A percentile compares a stretch with the other conserved stretches of the same genome.
These are phyloP conservation scores for Lapara coniferarum DNA, from an alignment of 2,888 invertebrate genomes.

Conservation along the genomic window DNA sequence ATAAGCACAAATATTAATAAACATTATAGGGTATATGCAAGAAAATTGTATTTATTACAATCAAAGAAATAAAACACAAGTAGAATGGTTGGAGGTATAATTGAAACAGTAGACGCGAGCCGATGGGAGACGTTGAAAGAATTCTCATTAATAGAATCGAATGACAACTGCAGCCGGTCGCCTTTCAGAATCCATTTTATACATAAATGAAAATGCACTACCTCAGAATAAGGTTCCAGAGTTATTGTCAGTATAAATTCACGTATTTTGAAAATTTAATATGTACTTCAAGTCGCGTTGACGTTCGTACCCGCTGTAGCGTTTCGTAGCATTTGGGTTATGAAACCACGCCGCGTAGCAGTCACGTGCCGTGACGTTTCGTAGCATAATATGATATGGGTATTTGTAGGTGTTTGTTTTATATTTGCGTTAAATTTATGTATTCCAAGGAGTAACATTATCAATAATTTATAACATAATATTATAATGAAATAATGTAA, in stretches of 20 bases:
- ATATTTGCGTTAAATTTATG: neutral
- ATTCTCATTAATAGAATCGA: conserved; percentile 22
- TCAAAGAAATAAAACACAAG: neutral
- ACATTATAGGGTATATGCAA: too few relatives aligned
- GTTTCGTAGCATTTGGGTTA: conserved; percentile 17
- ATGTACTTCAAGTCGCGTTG: conserved; percentile 12
- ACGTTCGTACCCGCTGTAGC: conserved; percentile 13
- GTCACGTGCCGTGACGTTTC: conserved; percentile 15
- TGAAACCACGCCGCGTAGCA: conserved; percentile 14
- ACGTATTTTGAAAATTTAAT: conserved; percentile 8
- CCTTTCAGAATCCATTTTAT: conserved; percentile 3
- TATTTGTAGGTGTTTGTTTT: neutral
- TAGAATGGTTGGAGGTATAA: neutral
- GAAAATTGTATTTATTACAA: neutral
- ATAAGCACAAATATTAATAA: neutral
- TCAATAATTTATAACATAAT: too few relatives aligned
- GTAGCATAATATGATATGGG: conserved; percentile 3
- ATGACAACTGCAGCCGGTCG: conserved; percentile 20
- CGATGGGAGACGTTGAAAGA: conserved; percentile 16
- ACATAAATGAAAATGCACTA: conserved; percentile 3
- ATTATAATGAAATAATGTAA: too few relatives aligned
- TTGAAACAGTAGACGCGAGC: conserved; percentile 20
- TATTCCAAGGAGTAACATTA: too few relatives aligned
- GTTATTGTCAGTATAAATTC: conserved; percentile 14
- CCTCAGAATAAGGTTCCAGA: neutral